These are phyloP conservation scores for Hemicrepidius hirtus DNA, from an alignment of 2,888 invertebrate genomes.

Conservation along the genomic window DNA sequence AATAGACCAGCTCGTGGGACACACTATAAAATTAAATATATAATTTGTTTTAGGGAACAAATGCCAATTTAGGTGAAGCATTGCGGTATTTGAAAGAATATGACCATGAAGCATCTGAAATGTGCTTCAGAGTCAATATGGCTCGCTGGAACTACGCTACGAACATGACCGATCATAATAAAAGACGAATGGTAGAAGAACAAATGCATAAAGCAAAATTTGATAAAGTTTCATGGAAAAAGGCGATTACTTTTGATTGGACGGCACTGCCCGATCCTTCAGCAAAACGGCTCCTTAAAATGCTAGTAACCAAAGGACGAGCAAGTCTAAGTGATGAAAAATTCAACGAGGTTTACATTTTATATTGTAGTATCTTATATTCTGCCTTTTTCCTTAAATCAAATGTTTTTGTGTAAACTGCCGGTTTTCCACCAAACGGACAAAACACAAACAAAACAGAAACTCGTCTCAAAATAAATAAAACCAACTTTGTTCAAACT, in stretches of 20 bases:
- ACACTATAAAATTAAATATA: neutral
- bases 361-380: neutral
- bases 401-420: too few species aligned
- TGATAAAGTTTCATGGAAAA: slow-evolving; percentile 84
- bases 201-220: slow-evolving; percentile 83
- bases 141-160: slow-evolving; percentile 87
- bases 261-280: slow-evolving; percentile 80
- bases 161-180: slow-evolving; percentile 83
- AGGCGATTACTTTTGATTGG: slow-evolving; percentile 82
- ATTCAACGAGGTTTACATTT: slow-evolving; percentile 78
- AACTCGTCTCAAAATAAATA: too few species aligned
- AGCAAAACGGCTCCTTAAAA: slow-evolving; percentile 80
- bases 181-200: slow-evolving; percentile 82
- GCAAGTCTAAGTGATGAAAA: slow-evolving; percentile 85
- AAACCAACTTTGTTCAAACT: too few species aligned
- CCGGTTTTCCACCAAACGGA: too few species aligned
- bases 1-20: too few species aligned
- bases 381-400: neutral
- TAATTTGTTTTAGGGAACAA: slow-evolving; percentile 74
- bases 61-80: slow-evolving; percentile 80
- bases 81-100: slow-evolving; percentile 83
- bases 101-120: slow-evolving; percentile 81
- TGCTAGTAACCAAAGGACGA: slow-evolving; percentile 82
- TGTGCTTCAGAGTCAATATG: slow-evolving; percentile 82
- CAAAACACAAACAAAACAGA: too few species aligned